These are phyloP conservation scores for Phataginus tetradactyla DNA, from an alignment of 2,797 vertebrate species.

Conservation along the genomic window DNA sequence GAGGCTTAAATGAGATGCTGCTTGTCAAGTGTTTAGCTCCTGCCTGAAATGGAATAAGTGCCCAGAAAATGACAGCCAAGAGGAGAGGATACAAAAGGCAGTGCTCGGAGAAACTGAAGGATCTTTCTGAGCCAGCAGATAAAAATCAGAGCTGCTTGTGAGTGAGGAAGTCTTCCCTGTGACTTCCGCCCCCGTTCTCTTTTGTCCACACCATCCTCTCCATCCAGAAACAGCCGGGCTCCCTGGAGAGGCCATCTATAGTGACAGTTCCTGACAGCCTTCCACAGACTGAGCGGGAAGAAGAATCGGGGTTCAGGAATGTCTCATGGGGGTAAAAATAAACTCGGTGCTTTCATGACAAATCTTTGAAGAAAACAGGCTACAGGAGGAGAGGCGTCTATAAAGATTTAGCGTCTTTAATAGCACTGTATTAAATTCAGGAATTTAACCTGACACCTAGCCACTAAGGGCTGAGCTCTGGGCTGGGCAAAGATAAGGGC, in stretches of 20 bases:
- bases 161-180: not conserved
- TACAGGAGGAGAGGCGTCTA: not conserved
- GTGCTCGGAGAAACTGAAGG: not conserved
- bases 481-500: constrained; percentile 23
- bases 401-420: not conserved
- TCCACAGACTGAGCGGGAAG: not conserved
- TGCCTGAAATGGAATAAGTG: constrained; percentile 49
- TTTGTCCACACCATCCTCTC: constrained; percentile 21
- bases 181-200: not conserved
- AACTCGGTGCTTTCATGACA: not conserved
- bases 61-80: constrained; percentile 67
- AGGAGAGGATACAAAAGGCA: constrained; percentile 20
- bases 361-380: not conserved
- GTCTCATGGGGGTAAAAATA: constrained; percentile 9
- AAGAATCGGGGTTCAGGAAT: not conserved
- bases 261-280: not conserved
- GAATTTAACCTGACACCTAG: constrained; percentile 6
- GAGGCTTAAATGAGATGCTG: constrained; percentile 24
- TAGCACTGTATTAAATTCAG: not conserved
- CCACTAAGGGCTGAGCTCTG: not conserved
- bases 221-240: not conserved
- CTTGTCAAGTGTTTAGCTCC: constrained; percentile 52
- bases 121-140: constrained; percentile 10
- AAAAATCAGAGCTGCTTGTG: not conserved
- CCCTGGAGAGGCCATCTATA: not conserved